Base-by-base conservation (phyloP, 1,140 invertebrate species). In the Laodelphax striatellus region DNA sequence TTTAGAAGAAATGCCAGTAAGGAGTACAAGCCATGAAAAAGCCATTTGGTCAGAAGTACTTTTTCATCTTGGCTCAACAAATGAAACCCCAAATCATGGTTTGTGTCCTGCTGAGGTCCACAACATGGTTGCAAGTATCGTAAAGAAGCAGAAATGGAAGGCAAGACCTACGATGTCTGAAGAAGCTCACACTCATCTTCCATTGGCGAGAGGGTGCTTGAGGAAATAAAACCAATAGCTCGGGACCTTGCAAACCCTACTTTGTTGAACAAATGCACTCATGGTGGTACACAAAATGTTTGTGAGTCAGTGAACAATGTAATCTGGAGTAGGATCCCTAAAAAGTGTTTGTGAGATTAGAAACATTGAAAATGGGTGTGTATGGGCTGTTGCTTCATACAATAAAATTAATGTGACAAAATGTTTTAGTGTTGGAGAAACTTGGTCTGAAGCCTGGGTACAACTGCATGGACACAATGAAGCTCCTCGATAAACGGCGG, bases 111-210 rank as follows among this genome's bases (percentile, higher is more conserved):
- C 14, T 19, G 57, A 53, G n/a, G n/a, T 16, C 17, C 16, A 24
- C 58, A 31, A 52, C 53, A 13, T 57, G 62, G 59, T n/a, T 63
- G 62, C 42, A 63, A 63, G 44, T 63, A 61, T 54, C n/a, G n/a
- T n/a, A n/a, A n/a, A n/a, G n/a, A n/a, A n/a, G n/a, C n/a, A n/a
- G n/a, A n/a, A n/a, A n/a, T n/a, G n/a, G n/a, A n/a, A n/a, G n/a
- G n/a, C n/a, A n/a, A n/a, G n/a, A n/a, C n/a, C n/a, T n/a, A n/a
- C n/a, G n/a, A n/a, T n/a, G n/a, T n/a, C n/a, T n/a, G n/a, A n/a
- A n/a, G n/a, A n/a, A n/a, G n/a, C n/a, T n/a, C n/a, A n/a, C n/a
- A n/a, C n/a, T n/a, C n/a, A n/a, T n/a, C n/a, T n/a, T n/a, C n/a
- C n/a, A n/a, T n/a, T n/a, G n/a, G n/a, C n/a, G n/a, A n/a, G n/a